These are phyloP conservation scores for Uloborus diversus DNA, from an alignment of 1,140 invertebrate genomes.

Conservation along the genomic window DNA sequence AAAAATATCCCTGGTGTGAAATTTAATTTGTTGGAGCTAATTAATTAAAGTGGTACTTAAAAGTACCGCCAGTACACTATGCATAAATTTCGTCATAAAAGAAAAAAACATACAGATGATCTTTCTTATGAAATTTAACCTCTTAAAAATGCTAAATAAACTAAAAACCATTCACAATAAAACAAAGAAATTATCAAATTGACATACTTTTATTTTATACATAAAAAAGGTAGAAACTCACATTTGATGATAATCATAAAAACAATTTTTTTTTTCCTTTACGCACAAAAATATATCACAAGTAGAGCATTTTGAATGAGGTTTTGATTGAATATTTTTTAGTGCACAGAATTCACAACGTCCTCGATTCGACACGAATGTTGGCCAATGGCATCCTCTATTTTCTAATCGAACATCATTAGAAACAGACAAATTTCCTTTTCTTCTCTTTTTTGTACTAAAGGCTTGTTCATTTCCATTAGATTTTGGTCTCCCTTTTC, in stretches of 20 bases:
- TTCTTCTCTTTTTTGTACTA: conserved; percentile 29
- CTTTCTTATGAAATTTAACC: no score
- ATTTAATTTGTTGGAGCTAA: no score
- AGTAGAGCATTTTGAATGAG: conserved; percentile 24
- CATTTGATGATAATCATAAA: conserved; percentile 31
- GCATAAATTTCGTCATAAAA: no score
- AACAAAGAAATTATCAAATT: conserved; percentile 28
- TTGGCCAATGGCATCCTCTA: conserved; percentile 30
- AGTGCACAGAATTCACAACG: conserved; percentile 34
- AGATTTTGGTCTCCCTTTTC: conserved; percentile 30
- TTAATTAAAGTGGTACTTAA: no score
- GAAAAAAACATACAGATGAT: no score
- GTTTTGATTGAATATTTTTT: conserved; percentile 18
- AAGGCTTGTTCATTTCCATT: conserved; percentile 14
- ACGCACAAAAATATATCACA: conserved; percentile 24
- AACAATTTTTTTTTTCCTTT: conserved; percentile 11
- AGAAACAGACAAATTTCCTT: conserved; percentile 42
- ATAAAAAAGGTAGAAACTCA: conserved; percentile 25
- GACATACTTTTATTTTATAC: conserved; percentile 28
- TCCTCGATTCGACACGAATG: conserved; percentile 35
- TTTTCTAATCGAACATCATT: conserved; percentile 29
- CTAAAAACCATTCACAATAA: conserved; percentile 17
- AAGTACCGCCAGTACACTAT: no score
- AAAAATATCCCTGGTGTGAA: no score
- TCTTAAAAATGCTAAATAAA: no score